These are phyloP conservation scores for Ecliptopera silaceata DNA, from an alignment of 2,888 invertebrate genomes.

Conservation along the genomic window DNA sequence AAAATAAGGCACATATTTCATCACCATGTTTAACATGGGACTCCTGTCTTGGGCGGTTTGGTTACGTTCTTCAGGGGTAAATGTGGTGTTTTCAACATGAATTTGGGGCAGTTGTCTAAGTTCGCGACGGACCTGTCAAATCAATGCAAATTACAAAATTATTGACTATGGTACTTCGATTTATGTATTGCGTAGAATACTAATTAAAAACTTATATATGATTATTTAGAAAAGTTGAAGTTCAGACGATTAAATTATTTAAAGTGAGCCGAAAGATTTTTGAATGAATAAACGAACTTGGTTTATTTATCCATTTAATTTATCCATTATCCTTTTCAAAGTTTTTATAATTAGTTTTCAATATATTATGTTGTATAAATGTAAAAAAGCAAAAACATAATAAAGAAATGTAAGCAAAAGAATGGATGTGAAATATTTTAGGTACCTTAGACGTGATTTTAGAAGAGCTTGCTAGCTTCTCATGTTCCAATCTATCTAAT, in stretches of 20 bases:
- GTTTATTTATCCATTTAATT: no score
- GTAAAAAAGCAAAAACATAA: neutral
- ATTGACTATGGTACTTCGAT: no score
- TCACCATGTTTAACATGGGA: slow-evolving; percentile 60
- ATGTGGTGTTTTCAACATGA: neutral
- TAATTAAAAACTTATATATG: no score
- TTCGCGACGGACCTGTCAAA: slow-evolving; percentile 33
- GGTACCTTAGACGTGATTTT: slow-evolving; percentile 51
- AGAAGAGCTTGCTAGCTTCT: slow-evolving; percentile 21
- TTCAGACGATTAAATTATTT: no score
- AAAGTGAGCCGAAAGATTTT: no score
- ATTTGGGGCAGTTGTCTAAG: slow-evolving; percentile 17
- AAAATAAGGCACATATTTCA: slow-evolving; percentile 65
- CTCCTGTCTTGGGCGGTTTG: slow-evolving; percentile 42
- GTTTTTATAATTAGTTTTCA: no score
- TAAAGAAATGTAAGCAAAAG: neutral
- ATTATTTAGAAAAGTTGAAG: no score
- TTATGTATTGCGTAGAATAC: no score
- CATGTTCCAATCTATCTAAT: slow-evolving; percentile 60
- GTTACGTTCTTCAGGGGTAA: slow-evolving; percentile 33
- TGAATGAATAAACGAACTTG: no score
- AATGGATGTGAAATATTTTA: neutral
- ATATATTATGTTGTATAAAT: no score
- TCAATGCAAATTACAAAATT: neutral
- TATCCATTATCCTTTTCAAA: no score